These are phyloP conservation scores for Neostethus bicornis DNA, from an alignment of 2,797 vertebrate species.

Conservation along the genomic window DNA sequence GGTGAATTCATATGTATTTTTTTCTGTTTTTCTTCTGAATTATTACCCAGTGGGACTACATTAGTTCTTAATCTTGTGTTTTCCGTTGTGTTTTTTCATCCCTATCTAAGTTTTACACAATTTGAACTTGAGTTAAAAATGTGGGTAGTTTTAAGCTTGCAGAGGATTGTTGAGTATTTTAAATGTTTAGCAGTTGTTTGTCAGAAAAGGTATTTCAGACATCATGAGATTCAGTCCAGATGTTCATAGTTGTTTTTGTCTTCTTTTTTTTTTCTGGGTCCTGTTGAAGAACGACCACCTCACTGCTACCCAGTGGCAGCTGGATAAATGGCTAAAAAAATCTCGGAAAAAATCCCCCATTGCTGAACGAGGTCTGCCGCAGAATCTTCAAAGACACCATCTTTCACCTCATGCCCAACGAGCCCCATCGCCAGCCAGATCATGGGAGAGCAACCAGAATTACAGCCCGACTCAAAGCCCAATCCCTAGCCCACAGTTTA, in stretches of 20 bases:
- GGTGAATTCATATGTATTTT: too few relatives aligned
- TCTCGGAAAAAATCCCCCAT: slow-evolving; percentile 83
- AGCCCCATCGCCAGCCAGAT: slow-evolving; percentile 77
- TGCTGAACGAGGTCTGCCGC: slow-evolving; percentile 77
- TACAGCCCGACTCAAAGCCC: slow-evolving; percentile 79
- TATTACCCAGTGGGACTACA: too few relatives aligned
- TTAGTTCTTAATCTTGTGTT: too few relatives aligned
- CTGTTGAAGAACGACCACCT: slow-evolving; percentile 81
- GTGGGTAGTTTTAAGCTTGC: too few relatives aligned
- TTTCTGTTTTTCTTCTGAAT: too few relatives aligned
- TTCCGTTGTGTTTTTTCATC: too few relatives aligned
- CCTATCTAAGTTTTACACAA: too few relatives aligned
- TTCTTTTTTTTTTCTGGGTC: slow-evolving; percentile 21
- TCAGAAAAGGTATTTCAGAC: too few relatives aligned
- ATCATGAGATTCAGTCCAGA: not conserved
- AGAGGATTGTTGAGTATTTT: too few relatives aligned
- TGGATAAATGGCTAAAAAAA: slow-evolving; percentile 97
- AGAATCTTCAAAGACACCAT: slow-evolving; percentile 36
- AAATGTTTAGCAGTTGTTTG: too few relatives aligned
- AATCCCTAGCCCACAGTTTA: slow-evolving; percentile 80
- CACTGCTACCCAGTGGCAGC: slow-evolving; percentile 92
- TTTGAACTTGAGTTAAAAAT: too few relatives aligned
- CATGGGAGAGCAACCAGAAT: slow-evolving; percentile 78
- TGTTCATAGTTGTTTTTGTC: slow-evolving; percentile 11
- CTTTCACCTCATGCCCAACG: slow-evolving; percentile 59